Evolutionary conservation across 2,888 invertebrate genomes (phyloP).

Genomic region (Xylota sylvarum): DNA sequence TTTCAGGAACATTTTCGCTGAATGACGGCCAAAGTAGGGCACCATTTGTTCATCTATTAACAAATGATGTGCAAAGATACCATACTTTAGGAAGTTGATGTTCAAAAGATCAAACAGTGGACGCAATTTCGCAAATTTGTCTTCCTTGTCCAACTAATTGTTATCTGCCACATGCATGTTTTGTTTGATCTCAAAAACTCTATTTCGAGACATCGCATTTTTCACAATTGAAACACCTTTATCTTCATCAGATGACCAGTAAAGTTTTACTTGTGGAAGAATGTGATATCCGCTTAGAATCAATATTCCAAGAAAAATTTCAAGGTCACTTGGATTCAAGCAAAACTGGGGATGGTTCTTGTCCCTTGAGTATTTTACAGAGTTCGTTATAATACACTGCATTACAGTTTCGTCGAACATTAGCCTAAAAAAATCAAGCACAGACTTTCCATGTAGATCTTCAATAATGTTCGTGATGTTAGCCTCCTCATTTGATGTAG

Average conservation of each 20-base stretch:
- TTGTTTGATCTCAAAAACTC: too few species aligned
- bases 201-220: too few species aligned
- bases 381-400: slow-evolving; percentile 12
- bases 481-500: slow-evolving; percentile 21
- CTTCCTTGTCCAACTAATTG: slow-evolving; percentile 17
- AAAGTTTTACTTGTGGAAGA: slow-evolving; percentile 36
- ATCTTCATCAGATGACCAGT: slow-evolving; percentile 44
- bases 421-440: background rate
- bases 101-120: slow-evolving; percentile 26
- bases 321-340: slow-evolving; percentile 39
- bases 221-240: too few species aligned
- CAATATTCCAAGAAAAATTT: slow-evolving; percentile 38
- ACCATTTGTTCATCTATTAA: slow-evolving; percentile 39
- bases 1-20: slow-evolving; percentile 3
- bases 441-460: background rate
- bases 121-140: slow-evolving; percentile 32
- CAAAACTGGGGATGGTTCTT: slow-evolving; percentile 42
- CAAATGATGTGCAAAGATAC: slow-evolving; percentile 26
- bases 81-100: slow-evolving; percentile 20
- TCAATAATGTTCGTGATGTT: slow-evolving; percentile 13
- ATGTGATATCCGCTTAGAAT: slow-evolving; percentile 49
- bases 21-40: slow-evolving; percentile 21
- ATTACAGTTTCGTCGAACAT: background rate
- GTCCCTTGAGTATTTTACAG: slow-evolving; percentile 27
- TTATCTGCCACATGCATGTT: slow-evolving; percentile 24